Conservation (phyloP, 2,888 invertebrate genomes). For the Apodemia arnacis region DNA sequence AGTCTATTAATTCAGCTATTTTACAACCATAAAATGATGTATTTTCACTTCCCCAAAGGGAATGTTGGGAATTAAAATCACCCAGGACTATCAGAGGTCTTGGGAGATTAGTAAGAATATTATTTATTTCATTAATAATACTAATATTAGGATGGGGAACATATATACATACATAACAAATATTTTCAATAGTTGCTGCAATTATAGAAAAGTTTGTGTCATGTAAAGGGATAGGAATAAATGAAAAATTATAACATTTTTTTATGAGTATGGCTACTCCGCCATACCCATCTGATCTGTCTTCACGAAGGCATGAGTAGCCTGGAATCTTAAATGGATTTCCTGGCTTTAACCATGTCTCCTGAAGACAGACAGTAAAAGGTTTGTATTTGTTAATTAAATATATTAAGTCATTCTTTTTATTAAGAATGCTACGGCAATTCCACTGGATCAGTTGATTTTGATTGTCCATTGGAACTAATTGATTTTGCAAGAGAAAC, state of each 20-base stretch:
- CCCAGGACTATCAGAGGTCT: neutral
- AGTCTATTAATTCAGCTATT: neutral
- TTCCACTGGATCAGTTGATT: neutral
- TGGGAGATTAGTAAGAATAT: constrained; percentile 10
- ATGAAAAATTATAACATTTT: constrained; percentile 21
- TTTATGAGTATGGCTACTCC: constrained; percentile 36
- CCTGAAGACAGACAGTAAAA: constrained; percentile 42
- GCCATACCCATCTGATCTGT: constrained; percentile 45
- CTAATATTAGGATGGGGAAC: constrained; percentile 16
- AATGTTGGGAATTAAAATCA: neutral
- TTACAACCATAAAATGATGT: neutral
- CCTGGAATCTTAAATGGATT: constrained; percentile 52
- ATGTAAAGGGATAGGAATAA: neutral
- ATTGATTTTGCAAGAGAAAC: neutral
- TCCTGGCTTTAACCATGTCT: constrained; percentile 63
- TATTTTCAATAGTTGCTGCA: constrained; percentile 20
- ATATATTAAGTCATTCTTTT: neutral
- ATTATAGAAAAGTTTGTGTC: neutral
- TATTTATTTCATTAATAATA: constrained; percentile 9
- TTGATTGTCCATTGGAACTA: neutral
- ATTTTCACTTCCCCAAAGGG: neutral
- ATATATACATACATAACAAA: constrained; percentile 33
- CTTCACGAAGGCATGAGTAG: constrained; percentile 73
- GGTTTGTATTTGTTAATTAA: constrained; percentile 48
- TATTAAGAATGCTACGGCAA: neutral